A percentile compares a stretch with the other conserved stretches of the same genome.
Evolutionary conservation across 2,113 vertebrate species (phyloP).

Genomic region (Neoarius graeffei): DNA sequence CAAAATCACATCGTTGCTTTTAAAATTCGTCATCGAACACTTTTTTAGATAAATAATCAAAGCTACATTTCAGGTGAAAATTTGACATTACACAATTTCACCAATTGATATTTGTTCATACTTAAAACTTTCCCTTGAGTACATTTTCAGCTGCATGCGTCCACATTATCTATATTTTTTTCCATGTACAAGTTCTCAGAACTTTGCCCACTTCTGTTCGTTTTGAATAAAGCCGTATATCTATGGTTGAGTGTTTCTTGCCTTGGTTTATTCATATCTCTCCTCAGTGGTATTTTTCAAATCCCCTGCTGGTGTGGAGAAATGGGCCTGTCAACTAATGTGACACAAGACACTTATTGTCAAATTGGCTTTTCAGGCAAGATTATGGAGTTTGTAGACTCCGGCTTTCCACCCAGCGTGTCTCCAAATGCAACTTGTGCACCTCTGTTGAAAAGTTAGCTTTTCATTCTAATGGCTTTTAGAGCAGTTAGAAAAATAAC

Average conservation of each 20-base stretch:
- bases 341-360: neutral
- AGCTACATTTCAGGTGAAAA: neutral
- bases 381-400: slow-evolving; percentile 8
- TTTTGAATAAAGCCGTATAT: neutral
- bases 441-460: neutral
- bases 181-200: neutral
- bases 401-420: slow-evolving; percentile 6
- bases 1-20: neutral
- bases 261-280: neutral
- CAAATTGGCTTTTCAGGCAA: slow-evolving; percentile 16
- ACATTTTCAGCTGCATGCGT: neutral
- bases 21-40: neutral
- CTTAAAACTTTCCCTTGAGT: neutral
- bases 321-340: slow-evolving; percentile 23
- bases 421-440: slow-evolving; percentile 18
- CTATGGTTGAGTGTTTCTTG: neutral
- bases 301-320: neutral
- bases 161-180: neutral
- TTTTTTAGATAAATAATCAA: neutral
- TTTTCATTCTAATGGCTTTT: slow-evolving; percentile 19
- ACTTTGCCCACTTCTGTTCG: neutral
- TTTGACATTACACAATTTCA: neutral
- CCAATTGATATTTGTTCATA: no score
- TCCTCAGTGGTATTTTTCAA: neutral
- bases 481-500: slow-evolving; percentile 26